Evolutionary conservation across 2,797 vertebrate species (phyloP).

Genomic region (Ctenosaura bakeri): DNA sequence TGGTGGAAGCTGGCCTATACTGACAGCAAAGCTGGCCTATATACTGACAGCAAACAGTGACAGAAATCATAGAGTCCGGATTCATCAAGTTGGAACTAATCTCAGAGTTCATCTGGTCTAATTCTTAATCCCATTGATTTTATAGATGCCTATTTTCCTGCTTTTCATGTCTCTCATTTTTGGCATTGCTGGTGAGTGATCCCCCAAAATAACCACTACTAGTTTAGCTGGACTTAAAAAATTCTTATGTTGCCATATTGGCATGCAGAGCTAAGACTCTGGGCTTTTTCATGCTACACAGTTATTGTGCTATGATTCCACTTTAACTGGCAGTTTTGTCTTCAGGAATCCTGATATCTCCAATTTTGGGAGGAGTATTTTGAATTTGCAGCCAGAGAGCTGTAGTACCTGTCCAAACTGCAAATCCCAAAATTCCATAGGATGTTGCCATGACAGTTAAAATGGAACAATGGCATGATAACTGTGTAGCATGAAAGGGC

Average conservation of each 20-base stretch:
- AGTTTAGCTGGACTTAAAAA: not conserved
- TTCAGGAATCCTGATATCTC: no score
- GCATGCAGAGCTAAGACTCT: not conserved
- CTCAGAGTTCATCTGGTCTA: not conserved
- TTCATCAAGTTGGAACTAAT: not conserved
- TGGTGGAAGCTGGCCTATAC: not conserved
- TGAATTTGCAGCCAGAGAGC: no score
- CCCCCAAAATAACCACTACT: no score
- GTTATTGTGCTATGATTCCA: no score
- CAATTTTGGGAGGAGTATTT: no score
- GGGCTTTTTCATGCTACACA: no score
- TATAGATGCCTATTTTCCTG: not conserved
- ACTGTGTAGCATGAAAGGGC: no score
- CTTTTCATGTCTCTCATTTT: not conserved
- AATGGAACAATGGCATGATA: no score
- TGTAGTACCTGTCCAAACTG: no score
- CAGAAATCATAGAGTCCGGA: not conserved
- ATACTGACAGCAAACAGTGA: not conserved
- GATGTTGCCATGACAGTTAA: no score
- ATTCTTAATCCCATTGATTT: not conserved
- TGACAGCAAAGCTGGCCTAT: not conserved
- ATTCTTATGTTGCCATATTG: not conserved
- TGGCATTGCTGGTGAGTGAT: not conserved
- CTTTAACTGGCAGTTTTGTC: no score
- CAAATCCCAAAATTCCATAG: no score